Percentiles rank a stretch among this genome's conserved stretches.
phyloP scores from a whole-genome alignment of 92 coral and sea anemone species.

The Meandrina meandrites region DNA sequence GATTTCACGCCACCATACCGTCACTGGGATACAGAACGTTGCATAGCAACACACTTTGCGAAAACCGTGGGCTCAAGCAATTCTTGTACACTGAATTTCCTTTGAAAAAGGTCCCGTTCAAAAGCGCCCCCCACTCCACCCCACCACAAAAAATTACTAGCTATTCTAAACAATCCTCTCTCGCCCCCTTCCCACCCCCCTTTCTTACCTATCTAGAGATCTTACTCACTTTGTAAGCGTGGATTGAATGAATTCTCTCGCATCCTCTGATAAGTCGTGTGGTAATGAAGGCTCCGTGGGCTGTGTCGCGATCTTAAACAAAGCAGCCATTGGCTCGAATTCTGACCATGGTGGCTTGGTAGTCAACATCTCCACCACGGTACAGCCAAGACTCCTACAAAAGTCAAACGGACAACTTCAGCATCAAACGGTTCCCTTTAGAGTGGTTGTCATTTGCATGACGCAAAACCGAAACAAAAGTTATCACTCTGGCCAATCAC shows the following conservation, averaged over 20 bases:
- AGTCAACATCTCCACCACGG: slow-evolving; percentile 97
- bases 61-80: neutral
- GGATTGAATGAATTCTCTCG: slow-evolving; percentile 80
- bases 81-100: neutral
- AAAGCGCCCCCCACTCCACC: neutral
- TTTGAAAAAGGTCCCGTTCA: neutral
- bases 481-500: no score
- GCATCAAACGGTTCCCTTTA: neutral
- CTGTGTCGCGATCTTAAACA: slow-evolving; percentile 96
- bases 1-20: neutral
- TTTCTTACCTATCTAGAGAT: neutral
- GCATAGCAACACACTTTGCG: neutral
- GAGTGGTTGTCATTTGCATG: no score
- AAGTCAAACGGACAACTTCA: neutral
- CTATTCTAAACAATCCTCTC: neutral
- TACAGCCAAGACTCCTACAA: slow-evolving; percentile 97
- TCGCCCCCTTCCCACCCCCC: neutral
- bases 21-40: neutral
- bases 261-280: slow-evolving; percentile 70
- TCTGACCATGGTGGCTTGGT: slow-evolving; percentile 98
- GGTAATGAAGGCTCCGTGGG: slow-evolving; percentile 88
- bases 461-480: no score
- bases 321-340: slow-evolving; percentile 99
- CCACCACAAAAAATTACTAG: neutral
- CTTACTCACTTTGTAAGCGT: slow-evolving; percentile 77